Base-by-base conservation (phyloP, 2,888 invertebrate species). In the Chironomus tentans region DNA sequence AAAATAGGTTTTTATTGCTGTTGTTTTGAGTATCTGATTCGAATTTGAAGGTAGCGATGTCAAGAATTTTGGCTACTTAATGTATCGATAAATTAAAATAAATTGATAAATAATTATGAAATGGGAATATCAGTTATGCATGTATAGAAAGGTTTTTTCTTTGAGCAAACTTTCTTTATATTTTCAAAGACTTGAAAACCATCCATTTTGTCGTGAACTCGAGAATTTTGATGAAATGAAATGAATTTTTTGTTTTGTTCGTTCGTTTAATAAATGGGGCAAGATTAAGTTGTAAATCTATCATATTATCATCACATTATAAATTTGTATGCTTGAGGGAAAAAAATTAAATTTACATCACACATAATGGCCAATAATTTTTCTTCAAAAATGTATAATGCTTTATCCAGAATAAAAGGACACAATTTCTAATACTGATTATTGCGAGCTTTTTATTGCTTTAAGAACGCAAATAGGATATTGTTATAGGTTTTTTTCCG, bases 361-460 rank as follows among this genome's bases (percentile, higher is more conserved):
- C 56, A 56, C n/a, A 56, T 56, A 38, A 56, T 56, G 56, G 56
- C 56, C 56, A 56, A 56, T 56, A 56, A 38, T 10, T 38, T 38
- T 38, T 38, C 10, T 38, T 38, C 38, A 38, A 38, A 38, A 38
- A 38, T 38, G 38, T 50, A 50, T 50, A 50, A 50, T 50, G 13
- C 50, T 50, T 56, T 56, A 7, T 56, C 56, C 18, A 56, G 38
- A 56, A 56, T 13, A 65, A 24, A 65, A 65, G 24, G 65, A 65
- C 65, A 65, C 22, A 65, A 65, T 24, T 65, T 70, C 18, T 74
- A 74, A 74, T 74, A 74, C 74, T 74, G 74, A 38, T 73, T 74
- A 74, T 74, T 74, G 74, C 68, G 74, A 74, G 74, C 74, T 21
- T 68, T 28, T 68, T 73, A 62, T 65, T 62, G 61, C 56, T 50